Base-by-base conservation (phyloP, 2,888 invertebrate genomes). In the Luperina nickerlii region DNA sequence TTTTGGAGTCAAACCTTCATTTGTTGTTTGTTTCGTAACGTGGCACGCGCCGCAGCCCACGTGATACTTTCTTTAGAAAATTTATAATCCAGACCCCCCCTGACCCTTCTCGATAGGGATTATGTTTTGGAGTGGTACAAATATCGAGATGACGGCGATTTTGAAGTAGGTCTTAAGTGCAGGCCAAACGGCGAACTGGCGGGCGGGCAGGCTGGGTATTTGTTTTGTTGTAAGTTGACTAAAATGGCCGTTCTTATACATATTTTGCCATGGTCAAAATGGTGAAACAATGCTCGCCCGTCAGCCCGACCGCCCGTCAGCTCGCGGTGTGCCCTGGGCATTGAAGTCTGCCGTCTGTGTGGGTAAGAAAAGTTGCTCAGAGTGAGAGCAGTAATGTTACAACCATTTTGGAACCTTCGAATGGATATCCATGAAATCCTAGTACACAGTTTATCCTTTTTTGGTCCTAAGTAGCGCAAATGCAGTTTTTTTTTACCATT, bases 11-110 rank as follows among this genome's bases (percentile, higher is more conserved):
- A 65, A 74, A 67, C 51, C 76, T 80, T 85, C 67, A 79, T 87
- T 82, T 88, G 81, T 89, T 74, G 74, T 38, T 78, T 71, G 86
- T 84, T 92, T 92, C 91, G 92, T 91, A 92, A 92, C 80, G 18
- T 83, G 93, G 95, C 96, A 95, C 95, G 95, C 92, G 96, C 93
- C 92, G 76, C 91, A 60, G 81, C 95, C 96, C 95, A 95, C 96
- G 91, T 93, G 91, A 89, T 89, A 93, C 94, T 95, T 95, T 95
- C 95, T 95, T 94, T 93, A 92, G 90, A 92, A 94, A 94, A 94
- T 93, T 92, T 93, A 93, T 94, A 93, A 93, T 91, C 89, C 90
- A 90, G 90, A 90, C 91, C 90, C 89, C 89, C 90, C 86, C 90
- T 90, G 92, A 92, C 93, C 92, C 90, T 91, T 89, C 90, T 84